Conservation (phyloP, 2,113 vertebrate species). For the Eurypyga helias region DNA sequence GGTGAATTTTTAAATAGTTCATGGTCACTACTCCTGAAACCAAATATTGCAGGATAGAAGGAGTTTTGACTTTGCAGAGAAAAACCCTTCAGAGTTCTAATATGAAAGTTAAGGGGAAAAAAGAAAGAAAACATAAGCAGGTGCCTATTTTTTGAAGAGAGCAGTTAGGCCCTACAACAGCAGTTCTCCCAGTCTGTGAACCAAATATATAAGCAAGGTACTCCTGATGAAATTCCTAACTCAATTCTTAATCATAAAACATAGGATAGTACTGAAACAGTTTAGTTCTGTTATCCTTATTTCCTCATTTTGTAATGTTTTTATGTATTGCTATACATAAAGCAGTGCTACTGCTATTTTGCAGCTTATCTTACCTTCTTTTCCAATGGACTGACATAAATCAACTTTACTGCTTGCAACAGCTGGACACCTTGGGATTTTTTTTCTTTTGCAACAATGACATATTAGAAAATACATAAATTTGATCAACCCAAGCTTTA, state of each 20-base stretch:
- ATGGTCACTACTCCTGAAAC: not conserved
- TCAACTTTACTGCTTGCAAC: not conserved
- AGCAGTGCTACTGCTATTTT: not conserved
- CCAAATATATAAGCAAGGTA: not conserved
- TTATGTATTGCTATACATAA: not conserved
- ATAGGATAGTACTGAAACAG: not conserved
- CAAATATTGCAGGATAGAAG: not conserved
- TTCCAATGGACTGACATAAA: not conserved
- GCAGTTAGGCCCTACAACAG: not conserved
- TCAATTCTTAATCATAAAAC: not conserved
- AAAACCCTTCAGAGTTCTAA: not conserved
- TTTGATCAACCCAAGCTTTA: not conserved
- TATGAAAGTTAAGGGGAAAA: not conserved
- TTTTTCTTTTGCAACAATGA: not conserved
- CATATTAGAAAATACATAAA: not conserved
- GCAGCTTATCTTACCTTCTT: not conserved
- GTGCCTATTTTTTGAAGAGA: not conserved
- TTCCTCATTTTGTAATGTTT: not conserved
- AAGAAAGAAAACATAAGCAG: not conserved
- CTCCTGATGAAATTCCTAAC: not conserved
- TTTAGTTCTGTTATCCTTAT: not conserved
- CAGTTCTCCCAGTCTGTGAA: not conserved
- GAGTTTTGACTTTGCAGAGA: not conserved
- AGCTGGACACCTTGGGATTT: not conserved
- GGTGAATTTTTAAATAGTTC: not conserved